Percentiles rank a stretch among this genome's conserved stretches.
Conservation (phyloP, 1,140 invertebrate species). For the Orussus abietinus region DNA sequence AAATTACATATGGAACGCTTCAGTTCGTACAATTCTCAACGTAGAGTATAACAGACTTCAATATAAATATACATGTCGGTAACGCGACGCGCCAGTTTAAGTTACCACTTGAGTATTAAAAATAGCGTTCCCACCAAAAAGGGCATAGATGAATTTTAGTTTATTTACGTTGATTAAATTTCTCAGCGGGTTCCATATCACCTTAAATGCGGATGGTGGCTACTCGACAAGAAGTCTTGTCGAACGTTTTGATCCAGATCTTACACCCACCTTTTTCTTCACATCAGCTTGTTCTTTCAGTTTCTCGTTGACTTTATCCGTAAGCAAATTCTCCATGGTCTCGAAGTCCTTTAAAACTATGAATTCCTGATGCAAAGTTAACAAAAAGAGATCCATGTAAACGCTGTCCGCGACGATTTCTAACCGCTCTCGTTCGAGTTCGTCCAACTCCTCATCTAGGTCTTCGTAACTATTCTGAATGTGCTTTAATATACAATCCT, state of each 20-base stretch:
- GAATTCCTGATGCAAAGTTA: slow-evolving; percentile 76
- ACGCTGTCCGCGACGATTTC: slow-evolving; percentile 62
- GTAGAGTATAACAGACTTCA: too few relatives aligned
- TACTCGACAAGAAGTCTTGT: too few relatives aligned
- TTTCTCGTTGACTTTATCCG: slow-evolving; percentile 54
- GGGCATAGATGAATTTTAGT: too few relatives aligned
- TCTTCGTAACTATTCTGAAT: slow-evolving; percentile 58
- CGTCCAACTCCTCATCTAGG: slow-evolving; percentile 65
- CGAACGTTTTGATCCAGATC: slow-evolving; percentile 23
- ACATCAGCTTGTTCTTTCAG: slow-evolving; percentile 30
- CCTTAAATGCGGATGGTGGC: too few relatives aligned
- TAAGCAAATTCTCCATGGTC: slow-evolving; percentile 63
- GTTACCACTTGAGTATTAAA: too few relatives aligned
- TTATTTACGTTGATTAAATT: too few relatives aligned
- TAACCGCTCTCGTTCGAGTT: slow-evolving; percentile 61
- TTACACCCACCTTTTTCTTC: slow-evolving; percentile 26
- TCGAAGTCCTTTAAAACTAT: slow-evolving; percentile 74
- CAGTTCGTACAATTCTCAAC: too few relatives aligned
- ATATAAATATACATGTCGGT: too few relatives aligned
- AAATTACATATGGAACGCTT: too few relatives aligned
- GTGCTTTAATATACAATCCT: slow-evolving; percentile 60
- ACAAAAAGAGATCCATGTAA: slow-evolving; percentile 62
- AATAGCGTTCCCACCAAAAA: too few relatives aligned
- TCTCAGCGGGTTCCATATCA: too few relatives aligned
- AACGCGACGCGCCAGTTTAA: too few relatives aligned